phyloP scores from a whole-genome alignment of 2,888 invertebrate genomes.

The Eupithecia insigniata region DNA sequence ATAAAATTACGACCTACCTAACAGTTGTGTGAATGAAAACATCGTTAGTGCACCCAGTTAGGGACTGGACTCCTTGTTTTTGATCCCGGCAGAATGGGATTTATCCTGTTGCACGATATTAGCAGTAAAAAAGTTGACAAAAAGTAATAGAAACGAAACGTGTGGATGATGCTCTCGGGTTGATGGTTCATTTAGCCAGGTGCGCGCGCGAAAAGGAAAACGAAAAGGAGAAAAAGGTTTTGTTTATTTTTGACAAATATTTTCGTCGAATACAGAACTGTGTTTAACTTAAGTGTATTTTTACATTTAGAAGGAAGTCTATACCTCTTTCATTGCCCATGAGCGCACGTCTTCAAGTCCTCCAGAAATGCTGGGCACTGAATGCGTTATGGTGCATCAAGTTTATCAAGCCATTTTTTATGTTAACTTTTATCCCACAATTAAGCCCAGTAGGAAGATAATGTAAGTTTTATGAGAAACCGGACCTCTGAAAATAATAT shows the following conservation, averaged over 20 bases:
- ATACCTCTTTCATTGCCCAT: too few relatives aligned
- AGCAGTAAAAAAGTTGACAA: conserved; percentile 50
- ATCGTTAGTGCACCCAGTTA: neutral
- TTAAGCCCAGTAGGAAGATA: too few relatives aligned
- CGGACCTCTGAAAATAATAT: too few relatives aligned
- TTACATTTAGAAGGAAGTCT: neutral
- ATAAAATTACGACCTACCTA: too few relatives aligned
- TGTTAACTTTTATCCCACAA: too few relatives aligned
- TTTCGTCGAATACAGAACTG: neutral
- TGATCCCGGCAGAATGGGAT: conserved; percentile 57
- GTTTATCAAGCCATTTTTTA: too few relatives aligned
- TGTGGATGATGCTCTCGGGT: conserved; percentile 22
- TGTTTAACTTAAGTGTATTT: neutral
- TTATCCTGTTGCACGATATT: conserved; percentile 62
- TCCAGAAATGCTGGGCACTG: too few relatives aligned
- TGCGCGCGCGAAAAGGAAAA: conserved; percentile 22
- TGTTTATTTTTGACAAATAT: conserved; percentile 17
- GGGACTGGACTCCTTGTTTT: conserved; percentile 50
- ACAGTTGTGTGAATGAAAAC: conserved; percentile 21
- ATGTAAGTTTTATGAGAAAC: too few relatives aligned
- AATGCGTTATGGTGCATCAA: too few relatives aligned
- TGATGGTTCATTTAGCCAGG: conserved; percentile 29
- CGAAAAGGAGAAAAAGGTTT: conserved; percentile 1
- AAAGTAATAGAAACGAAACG: conserved; percentile 27
- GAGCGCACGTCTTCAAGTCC: too few relatives aligned